Conservation (phyloP, 1,140 invertebrate genomes). For the Ceratosolen fusciceps region DNA sequence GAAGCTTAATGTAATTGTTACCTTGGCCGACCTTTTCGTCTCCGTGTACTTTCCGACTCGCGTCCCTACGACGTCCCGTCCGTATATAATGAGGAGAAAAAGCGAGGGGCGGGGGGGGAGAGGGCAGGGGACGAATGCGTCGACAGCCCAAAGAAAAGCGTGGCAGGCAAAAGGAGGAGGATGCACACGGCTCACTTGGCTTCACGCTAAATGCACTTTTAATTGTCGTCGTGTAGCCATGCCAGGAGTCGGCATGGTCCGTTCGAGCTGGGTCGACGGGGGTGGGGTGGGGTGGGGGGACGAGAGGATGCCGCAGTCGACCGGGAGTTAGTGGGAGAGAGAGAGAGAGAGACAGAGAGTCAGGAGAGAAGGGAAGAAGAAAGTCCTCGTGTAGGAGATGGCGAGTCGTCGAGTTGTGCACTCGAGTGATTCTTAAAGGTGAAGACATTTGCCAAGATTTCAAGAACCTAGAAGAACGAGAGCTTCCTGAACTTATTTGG, state of each 20-base stretch:
- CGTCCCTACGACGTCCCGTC: background rate
- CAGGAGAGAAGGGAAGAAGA: conserved; percentile 2
- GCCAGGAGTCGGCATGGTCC: no score
- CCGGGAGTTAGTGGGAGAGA: background rate
- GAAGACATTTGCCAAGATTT: conserved; percentile 50
- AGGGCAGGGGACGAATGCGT: conserved; percentile 14
- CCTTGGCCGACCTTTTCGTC: background rate
- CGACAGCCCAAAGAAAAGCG: background rate
- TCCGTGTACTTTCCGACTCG: background rate
- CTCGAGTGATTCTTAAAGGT: conserved; percentile 51
- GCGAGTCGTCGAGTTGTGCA: conserved; percentile 25
- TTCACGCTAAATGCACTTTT: conserved; percentile 54
- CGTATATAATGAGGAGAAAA: background rate
- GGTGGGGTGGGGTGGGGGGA: no score
- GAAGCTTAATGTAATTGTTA: conserved; percentile 48
- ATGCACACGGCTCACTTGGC: background rate
- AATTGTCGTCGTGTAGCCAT: conserved; percentile 51
- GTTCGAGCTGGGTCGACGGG: no score
- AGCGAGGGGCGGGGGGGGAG: conserved; percentile 21
- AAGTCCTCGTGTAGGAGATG: conserved; percentile 37
- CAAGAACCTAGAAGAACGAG: conserved; percentile 24
- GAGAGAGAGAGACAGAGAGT: background rate
- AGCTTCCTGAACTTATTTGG: conserved; percentile 48
- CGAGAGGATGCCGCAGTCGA: background rate
- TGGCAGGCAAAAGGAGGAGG: background rate